Conservation (phyloP, 2,797 vertebrate species). For the Gila robusta region DNA sequence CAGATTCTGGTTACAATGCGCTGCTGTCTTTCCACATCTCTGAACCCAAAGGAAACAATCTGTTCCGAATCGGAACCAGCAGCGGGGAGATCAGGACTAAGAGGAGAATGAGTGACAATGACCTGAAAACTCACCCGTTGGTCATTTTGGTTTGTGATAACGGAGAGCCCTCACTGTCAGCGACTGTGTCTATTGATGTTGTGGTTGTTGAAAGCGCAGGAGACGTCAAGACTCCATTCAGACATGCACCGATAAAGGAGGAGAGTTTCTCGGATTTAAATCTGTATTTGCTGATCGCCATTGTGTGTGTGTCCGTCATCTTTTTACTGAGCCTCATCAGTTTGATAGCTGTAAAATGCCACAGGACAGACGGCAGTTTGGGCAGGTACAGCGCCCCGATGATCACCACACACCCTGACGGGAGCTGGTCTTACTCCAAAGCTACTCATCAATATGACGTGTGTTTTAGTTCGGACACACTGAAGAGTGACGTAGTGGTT, state of each 20-base stretch:
- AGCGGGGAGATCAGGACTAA: constrained; percentile 75
- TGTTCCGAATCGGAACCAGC: constrained; percentile 54
- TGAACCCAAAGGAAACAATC: constrained; percentile 15
- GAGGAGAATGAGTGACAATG: constrained; percentile 57
- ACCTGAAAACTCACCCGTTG: constrained; percentile 58
- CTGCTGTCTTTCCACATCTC: constrained; percentile 6
- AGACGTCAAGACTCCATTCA: constrained; percentile 44
- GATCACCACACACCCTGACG: constrained; percentile 59
- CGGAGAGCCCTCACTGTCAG: constrained; percentile 65
- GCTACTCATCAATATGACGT: constrained; percentile 58
- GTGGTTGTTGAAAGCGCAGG: constrained; percentile 8
- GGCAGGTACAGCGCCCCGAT: constrained; percentile 46
- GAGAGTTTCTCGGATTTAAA: constrained; percentile 62
- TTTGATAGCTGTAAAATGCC: constrained; percentile 67
- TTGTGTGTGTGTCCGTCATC: constrained; percentile 60
- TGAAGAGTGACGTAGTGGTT: constrained; percentile 61
- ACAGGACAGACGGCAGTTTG: constrained; percentile 47
- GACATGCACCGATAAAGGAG: constrained; percentile 41
- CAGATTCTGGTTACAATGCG: constrained; percentile 8
- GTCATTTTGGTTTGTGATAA: constrained; percentile 68
- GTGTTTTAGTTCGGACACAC: constrained; percentile 56
- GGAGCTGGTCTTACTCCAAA: constrained; percentile 61
- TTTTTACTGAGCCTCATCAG: constrained; percentile 66
- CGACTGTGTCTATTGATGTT: constrained; percentile 66
- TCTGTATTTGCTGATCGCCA: constrained; percentile 63